Conservation (phyloP, 64 coral and sea anemone species). For the Exaiptasia diaphana region DNA sequence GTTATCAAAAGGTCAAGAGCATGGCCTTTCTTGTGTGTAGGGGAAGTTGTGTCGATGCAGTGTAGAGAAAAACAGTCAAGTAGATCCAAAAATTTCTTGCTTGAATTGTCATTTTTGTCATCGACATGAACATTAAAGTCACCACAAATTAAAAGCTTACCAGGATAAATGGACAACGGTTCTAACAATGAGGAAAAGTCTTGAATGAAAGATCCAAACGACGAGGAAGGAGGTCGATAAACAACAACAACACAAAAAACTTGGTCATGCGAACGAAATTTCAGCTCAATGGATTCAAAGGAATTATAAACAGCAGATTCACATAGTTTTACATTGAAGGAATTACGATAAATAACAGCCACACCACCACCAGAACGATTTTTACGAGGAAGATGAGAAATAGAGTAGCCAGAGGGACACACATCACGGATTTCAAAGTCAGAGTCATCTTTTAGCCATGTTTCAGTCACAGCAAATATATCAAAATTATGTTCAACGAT, state of each 20-base stretch:
- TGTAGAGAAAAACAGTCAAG: slow-evolving; percentile 24
- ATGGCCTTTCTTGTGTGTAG: slow-evolving; percentile 4
- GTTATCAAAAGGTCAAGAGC: slow-evolving; percentile 19
- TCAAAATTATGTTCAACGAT: slow-evolving; percentile 49
- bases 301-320: not conserved
- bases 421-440: not conserved
- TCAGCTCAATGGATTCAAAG: not conserved
- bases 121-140: slow-evolving; percentile 41
- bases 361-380: slow-evolving; percentile 48
- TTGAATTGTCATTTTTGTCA: not conserved
- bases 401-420: slow-evolving; percentile 16
- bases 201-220: not conserved
- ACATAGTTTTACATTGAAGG: not conserved
- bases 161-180: slow-evolving; percentile 14
- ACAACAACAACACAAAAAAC: slow-evolving; percentile 15
- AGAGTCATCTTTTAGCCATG: slow-evolving; percentile 44
- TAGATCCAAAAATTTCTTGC: not conserved
- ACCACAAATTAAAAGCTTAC: slow-evolving; percentile 3
- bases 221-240: slow-evolving; percentile 15
- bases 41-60: not conserved
- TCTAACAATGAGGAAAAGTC: slow-evolving; percentile 32
- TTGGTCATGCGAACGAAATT: too few relatives aligned
- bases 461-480: slow-evolving; percentile 61
- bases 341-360: not conserved
- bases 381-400: slow-evolving; percentile 17